Conservation (phyloP, 2,888 invertebrate species). For the Bruchidius siliquastri region DNA sequence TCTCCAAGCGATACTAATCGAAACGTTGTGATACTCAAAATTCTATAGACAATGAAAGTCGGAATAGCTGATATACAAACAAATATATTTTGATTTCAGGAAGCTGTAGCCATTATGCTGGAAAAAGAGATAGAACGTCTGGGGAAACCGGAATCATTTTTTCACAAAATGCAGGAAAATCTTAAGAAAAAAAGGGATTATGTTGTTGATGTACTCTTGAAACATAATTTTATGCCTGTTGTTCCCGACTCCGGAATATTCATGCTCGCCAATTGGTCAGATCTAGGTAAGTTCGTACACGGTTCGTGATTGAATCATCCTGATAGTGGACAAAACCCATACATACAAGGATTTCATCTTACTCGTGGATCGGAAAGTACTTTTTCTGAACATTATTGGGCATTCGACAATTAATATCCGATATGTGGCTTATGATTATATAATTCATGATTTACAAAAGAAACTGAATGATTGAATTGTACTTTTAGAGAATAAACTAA, state of each 20-base stretch:
- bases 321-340: not conserved
- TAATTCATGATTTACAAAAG: too few relatives aligned
- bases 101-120: slow-evolving; percentile 85
- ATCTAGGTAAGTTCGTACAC: slow-evolving; percentile 62
- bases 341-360: too few relatives aligned
- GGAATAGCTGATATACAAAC: too few relatives aligned
- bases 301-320: too few relatives aligned
- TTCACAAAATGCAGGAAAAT: slow-evolving; percentile 57
- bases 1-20: too few relatives aligned
- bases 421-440: too few relatives aligned
- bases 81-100: slow-evolving; percentile 55
- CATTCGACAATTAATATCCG: too few relatives aligned
- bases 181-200: slow-evolving; percentile 73
- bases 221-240: slow-evolving; percentile 84
- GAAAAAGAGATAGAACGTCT: slow-evolving; percentile 76
- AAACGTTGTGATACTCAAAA: too few relatives aligned
- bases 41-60: too few relatives aligned
- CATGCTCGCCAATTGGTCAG: slow-evolving; percentile 87
- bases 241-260: slow-evolving; percentile 97
- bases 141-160: slow-evolving; percentile 37
- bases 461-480: not conserved
- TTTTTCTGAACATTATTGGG: too few relatives aligned
- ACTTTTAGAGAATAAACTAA: slow-evolving; percentile 10
- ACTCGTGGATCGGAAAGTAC: too few relatives aligned
- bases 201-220: slow-evolving; percentile 66